phyloP scores from a whole-genome alignment of 1,140 invertebrate species.

The Zaprionus capensis region DNA sequence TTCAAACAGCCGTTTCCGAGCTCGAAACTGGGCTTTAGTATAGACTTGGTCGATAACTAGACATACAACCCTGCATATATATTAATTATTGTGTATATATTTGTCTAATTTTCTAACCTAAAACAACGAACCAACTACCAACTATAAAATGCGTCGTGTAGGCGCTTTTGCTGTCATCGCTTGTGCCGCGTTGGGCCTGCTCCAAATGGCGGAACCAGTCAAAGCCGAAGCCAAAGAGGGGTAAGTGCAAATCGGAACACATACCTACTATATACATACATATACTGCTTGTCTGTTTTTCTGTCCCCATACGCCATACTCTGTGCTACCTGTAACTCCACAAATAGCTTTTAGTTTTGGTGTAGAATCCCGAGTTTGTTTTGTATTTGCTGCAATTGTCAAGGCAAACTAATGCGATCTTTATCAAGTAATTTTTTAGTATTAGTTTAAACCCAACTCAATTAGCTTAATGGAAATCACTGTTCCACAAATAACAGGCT shows the following conservation, averaged over 20 bases:
- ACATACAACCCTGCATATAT: not conserved
- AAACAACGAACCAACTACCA: constrained; percentile 5
- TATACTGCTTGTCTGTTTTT: not conserved
- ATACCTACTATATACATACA: not conserved
- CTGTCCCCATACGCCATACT: not conserved
- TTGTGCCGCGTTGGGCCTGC: constrained; percentile 49
- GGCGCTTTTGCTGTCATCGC: constrained; percentile 59
- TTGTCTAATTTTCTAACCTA: constrained; percentile 19
- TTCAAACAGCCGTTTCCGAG: not conserved
- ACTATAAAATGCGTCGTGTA: constrained; percentile 69
- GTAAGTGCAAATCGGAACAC: constrained; percentile 52
- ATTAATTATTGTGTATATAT: constrained; percentile 36
- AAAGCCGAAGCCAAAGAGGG: constrained; percentile 52
- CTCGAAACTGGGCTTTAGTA: constrained; percentile 9
- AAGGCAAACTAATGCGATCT: constrained; percentile 16
- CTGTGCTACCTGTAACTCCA: not conserved
- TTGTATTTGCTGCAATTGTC: not conserved
- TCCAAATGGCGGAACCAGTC: constrained; percentile 64
- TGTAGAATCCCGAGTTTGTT: not conserved
- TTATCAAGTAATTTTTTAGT: constrained; percentile 5
- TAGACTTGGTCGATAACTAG: constrained; percentile 22
- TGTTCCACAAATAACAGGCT: not conserved
- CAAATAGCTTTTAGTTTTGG: constrained; percentile 2
- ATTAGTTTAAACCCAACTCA: not conserved
- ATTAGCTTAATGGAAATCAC: not conserved